Percentiles rank a stretch among this genome's conserved stretches.
Conservation (phyloP, 2,888 invertebrate genomes). For the Malacosoma neustria region DNA sequence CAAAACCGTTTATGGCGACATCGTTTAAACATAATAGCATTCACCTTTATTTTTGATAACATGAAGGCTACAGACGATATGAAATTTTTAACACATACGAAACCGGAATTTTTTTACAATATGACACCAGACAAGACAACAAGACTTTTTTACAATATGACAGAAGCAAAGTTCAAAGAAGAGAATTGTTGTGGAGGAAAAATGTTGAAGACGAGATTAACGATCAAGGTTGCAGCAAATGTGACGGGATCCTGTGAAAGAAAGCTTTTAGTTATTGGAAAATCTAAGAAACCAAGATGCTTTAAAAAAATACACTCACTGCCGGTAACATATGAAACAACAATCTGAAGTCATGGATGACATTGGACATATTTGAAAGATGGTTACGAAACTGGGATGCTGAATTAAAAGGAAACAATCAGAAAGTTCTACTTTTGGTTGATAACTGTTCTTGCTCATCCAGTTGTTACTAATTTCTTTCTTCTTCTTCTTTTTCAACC, state of each 20-base stretch:
- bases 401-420: slow-evolving; percentile 8
- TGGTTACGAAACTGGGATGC: slow-evolving; percentile 1
- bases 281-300: slow-evolving; percentile 25
- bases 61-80: slow-evolving; percentile 6
- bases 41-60: no score
- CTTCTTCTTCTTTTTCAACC: no score
- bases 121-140: slow-evolving; percentile 10
- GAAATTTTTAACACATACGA: slow-evolving; percentile 7
- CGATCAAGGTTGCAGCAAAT: slow-evolving; percentile 26
- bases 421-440: slow-evolving; percentile 22
- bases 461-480: slow-evolving; percentile 14
- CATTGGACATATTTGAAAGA: slow-evolving; percentile 1
- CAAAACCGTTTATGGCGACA: no score
- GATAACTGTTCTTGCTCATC: slow-evolving; percentile 23
- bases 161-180: no score
- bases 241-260: slow-evolving; percentile 30
- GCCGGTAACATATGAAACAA: slow-evolving; percentile 1
- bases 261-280: slow-evolving; percentile 24
- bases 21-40: no score
- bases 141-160: no score
- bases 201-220: slow-evolving; percentile 25
- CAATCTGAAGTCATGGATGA: background rate
- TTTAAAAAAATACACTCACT: slow-evolving; percentile 16
- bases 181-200: no score
- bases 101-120: slow-evolving; percentile 7